These are phyloP conservation scores for Otolemur garnettii DNA, from an alignment of 2,113 vertebrate genomes.

Conservation along the genomic window DNA sequence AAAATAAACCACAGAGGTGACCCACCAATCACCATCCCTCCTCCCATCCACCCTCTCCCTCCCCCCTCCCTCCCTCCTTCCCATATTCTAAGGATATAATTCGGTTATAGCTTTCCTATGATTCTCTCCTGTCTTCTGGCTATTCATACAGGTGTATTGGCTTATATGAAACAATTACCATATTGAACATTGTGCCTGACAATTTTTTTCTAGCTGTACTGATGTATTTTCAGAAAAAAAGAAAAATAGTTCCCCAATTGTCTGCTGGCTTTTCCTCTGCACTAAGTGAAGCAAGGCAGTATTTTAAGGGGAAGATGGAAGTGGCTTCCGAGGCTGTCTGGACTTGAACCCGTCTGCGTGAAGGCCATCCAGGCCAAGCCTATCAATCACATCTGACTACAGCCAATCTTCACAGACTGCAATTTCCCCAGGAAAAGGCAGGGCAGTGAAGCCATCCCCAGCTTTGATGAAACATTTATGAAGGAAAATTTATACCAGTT, in stretches of 20 bases:
- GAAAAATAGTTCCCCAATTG: not conserved
- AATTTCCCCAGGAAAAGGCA: constrained; percentile 74
- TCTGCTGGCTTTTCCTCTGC: constrained; percentile 40
- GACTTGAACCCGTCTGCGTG: constrained; percentile 55
- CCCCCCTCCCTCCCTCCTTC: too few species aligned
- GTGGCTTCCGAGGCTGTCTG: constrained; percentile 44
- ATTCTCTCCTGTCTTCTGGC: not conserved
- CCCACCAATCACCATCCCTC: too few species aligned
- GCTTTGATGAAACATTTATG: constrained; percentile 80
- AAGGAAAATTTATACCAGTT: constrained; percentile 74
- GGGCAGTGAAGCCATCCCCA: not conserved
- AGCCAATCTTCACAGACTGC: constrained; percentile 55
- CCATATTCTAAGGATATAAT: too few species aligned
- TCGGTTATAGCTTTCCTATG: too few species aligned
- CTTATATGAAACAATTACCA: constrained; percentile 43
- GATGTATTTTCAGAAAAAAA: constrained; percentile 24
- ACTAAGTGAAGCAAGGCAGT: constrained; percentile 65
- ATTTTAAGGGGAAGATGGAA: constrained; percentile 64
- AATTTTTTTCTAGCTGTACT: not conserved
- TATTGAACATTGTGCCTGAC: not conserved
- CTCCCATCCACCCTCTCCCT: too few species aligned
- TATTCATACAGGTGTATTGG: not conserved
- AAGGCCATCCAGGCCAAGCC: constrained; percentile 19
- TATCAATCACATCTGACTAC: constrained; percentile 25
- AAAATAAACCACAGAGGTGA: too few species aligned